A percentile compares a stretch with the other conserved stretches of the same genome.
These are phyloP conservation scores for Andrena minutula DNA, from an alignment of 2,888 invertebrate genomes.

Conservation along the genomic window DNA sequence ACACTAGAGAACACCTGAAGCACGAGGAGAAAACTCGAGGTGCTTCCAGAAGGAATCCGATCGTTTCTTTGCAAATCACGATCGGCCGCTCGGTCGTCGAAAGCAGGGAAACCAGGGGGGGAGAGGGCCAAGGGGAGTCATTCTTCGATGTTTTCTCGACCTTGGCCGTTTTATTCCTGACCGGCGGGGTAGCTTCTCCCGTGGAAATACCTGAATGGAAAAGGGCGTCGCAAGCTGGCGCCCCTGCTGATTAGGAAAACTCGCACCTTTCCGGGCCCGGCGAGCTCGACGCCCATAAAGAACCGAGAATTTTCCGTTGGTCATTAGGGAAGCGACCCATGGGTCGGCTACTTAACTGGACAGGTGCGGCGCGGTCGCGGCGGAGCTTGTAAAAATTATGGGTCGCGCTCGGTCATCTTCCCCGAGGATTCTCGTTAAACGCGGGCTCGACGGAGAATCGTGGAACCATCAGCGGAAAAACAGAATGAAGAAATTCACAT, in stretches of 20 bases:
- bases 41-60: conserved; percentile 37
- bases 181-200: conserved; percentile 18
- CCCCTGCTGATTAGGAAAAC: conserved; percentile 58
- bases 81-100: conserved; percentile 30
- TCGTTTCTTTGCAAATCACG: conserved; percentile 54
- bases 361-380: conserved; percentile 12
- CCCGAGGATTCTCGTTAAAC: background rate
- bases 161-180: conserved; percentile 36
- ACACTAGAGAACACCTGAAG: background rate
- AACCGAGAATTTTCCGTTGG: conserved; percentile 32
- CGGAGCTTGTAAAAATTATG: conserved; percentile 7
- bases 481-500: background rate
- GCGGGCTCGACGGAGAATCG: background rate
- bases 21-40: conserved; percentile 7
- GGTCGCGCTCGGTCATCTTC: background rate
- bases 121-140: background rate
- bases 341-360: conserved; percentile 13
- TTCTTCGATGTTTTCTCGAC: conserved; percentile 43
- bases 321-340: conserved; percentile 34
- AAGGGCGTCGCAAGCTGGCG: conserved; percentile 65
- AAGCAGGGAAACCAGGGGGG: conserved; percentile 40
- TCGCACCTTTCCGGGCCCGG: conserved; percentile 45
- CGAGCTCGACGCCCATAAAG: conserved; percentile 11
- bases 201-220: conserved; percentile 68
- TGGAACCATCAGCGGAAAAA: background rate